Conservation (phyloP, 2,888 invertebrate species). For the Nebria salina region DNA sequence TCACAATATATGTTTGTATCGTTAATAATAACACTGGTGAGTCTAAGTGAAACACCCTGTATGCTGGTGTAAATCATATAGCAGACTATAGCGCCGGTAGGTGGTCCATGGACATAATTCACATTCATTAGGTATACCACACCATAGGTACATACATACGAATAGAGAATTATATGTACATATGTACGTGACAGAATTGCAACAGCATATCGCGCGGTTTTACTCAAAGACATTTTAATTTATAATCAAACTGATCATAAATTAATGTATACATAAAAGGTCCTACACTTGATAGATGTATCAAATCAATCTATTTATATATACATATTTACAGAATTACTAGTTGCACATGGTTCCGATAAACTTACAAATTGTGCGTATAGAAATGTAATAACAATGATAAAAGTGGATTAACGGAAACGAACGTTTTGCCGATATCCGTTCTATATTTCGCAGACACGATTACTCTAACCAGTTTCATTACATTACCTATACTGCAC, state of each 20-base stretch:
- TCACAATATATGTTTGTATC: too few relatives aligned
- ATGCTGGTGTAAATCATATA: not conserved
- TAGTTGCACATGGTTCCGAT: not conserved
- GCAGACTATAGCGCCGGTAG: not conserved
- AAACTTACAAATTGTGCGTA: not conserved
- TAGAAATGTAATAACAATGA: not conserved
- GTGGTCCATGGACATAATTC: not conserved
- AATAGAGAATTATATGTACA: not conserved
- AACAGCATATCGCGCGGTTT: not conserved
- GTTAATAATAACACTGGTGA: too few relatives aligned
- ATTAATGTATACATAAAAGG: not conserved
- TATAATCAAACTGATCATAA: not conserved
- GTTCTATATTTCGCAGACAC: conserved; percentile 39
- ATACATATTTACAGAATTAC: not conserved
- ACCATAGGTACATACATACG: not conserved
- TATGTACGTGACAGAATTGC: not conserved
- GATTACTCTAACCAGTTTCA: not conserved
- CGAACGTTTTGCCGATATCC: conserved; percentile 36
- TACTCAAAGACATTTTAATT: not conserved
- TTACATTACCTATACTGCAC: not conserved
- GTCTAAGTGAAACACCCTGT: not conserved
- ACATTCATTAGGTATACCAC: not conserved
- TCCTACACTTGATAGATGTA: too few relatives aligned
- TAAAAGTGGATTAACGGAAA: conserved; percentile 42
- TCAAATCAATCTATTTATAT: too few relatives aligned